Evolutionary conservation across 2,113 vertebrate genomes (phyloP).

Genomic region (Daboia siamensis): DNA sequence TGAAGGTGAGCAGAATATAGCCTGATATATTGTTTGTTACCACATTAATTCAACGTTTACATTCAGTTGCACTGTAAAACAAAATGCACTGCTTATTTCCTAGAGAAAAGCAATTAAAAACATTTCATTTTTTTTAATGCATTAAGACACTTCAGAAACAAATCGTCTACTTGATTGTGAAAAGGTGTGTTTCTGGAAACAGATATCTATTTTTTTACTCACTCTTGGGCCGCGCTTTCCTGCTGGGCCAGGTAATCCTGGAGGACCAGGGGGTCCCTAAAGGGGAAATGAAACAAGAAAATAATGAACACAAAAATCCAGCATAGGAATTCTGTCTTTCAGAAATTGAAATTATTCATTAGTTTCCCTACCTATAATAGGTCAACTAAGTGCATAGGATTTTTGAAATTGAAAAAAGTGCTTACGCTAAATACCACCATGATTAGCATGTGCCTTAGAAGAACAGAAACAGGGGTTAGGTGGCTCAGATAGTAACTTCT

Average conservation of each 20-base stretch:
- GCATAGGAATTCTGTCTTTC: background rate
- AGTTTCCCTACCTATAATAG: background rate
- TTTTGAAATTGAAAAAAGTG: background rate
- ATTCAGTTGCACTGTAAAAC: background rate
- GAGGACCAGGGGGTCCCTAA: conserved; percentile 89
- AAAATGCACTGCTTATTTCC: conserved; percentile 12
- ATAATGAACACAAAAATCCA: conserved; percentile 34
- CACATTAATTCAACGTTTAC: background rate
- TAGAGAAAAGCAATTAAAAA: background rate
- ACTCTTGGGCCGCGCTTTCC: conserved; percentile 93
- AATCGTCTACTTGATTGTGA: background rate
- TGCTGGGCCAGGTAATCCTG: conserved; percentile 86
- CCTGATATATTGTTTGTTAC: conserved; percentile 1
- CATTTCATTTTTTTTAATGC: background rate
- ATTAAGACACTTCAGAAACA: background rate
- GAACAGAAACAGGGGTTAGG: background rate
- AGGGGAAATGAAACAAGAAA: conserved; percentile 54
- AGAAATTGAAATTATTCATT: background rate
- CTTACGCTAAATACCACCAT: background rate
- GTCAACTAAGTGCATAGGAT: background rate
- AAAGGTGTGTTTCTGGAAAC: conserved; percentile 13
- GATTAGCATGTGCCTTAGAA: background rate
- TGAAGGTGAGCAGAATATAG: conserved; percentile 20
- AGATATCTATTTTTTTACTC: conserved; percentile 64
- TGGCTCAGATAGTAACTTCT: background rate